Evolutionary conservation across 2,888 invertebrate species (phyloP).

Genomic region (Catocala fraxini): DNA sequence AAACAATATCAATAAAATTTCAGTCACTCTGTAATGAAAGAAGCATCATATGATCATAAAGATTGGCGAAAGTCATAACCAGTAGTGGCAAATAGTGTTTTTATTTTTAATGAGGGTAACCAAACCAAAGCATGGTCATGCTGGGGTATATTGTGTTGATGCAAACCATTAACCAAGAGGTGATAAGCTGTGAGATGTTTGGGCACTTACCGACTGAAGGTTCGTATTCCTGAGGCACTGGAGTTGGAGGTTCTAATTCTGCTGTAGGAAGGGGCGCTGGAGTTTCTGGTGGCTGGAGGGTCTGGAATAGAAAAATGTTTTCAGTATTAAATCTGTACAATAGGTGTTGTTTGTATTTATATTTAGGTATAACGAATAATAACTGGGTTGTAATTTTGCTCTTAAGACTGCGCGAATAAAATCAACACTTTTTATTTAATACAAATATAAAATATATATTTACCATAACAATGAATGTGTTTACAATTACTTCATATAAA

Average conservation of each 20-base stretch:
- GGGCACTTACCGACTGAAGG: slow-evolving; percentile 79
- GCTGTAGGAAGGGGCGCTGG: slow-evolving; percentile 63
- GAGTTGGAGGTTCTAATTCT: slow-evolving; percentile 82
- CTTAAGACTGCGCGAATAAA: too few relatives aligned
- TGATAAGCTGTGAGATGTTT: slow-evolving; percentile 10
- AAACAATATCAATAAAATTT: not conserved
- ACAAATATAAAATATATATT: too few relatives aligned
- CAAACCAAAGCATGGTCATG: slow-evolving; percentile 39
- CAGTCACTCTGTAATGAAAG: slow-evolving; percentile 8
- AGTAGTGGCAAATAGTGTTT: slow-evolving; percentile 5
- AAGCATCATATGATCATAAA: slow-evolving; percentile 9
- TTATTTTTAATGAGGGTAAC: slow-evolving; percentile 16
- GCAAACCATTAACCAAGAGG: slow-evolving; percentile 36
- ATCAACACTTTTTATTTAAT: too few relatives aligned
- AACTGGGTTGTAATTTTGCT: too few relatives aligned
- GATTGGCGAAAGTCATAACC: not conserved
- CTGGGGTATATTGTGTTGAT: slow-evolving; percentile 10
- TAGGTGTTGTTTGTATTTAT: too few relatives aligned
- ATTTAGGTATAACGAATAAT: too few relatives aligned
- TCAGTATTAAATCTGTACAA: not conserved
- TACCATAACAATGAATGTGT: too few relatives aligned
- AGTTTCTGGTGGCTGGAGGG: slow-evolving; percentile 72
- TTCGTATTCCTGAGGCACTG: slow-evolving; percentile 83
- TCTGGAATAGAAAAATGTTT: slow-evolving; percentile 39
- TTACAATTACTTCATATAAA: too few relatives aligned